Base-by-base conservation (phyloP, 1,140 invertebrate species). In the Amyelois transitella region DNA sequence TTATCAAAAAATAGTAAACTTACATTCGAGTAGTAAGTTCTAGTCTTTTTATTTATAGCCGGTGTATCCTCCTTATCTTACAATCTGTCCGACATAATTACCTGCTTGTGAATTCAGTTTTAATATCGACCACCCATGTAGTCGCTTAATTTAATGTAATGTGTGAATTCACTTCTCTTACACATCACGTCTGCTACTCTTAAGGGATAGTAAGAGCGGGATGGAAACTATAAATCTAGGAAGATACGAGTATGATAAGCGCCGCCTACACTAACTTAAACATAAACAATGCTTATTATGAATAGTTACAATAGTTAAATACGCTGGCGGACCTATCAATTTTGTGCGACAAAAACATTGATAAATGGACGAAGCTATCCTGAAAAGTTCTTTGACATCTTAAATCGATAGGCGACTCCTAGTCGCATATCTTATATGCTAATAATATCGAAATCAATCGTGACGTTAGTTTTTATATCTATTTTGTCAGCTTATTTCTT, bases 281-380 rank as follows among this genome's bases (percentile, higher is more conserved):
- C 49, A 54, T 28, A 43, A 18, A 60, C 61, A 69, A 69, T 62
- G 53, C 69, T 68, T 62, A 72, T 68, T 69, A 70, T 55, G 66
- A 66, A 72, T 69, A 77, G 74, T 75, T 81, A 75, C 62, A 60
- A 55, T 47, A 60, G 53, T 53, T 72, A 68, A 67, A 72, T 64
- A 60, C 32, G 54, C 61, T 52, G 68, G 64, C 63, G 66, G 63
- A 67, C 58, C 64, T 69, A 64, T 74, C 66, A 47, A 55, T 69
- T 72, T 57, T 66, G 38, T 48, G 69, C 63, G 71, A 81, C 76
- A 85, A 81, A 80, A 78, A 78, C 72, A 62, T 70, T 77, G 79
- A 82, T 85, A 69, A 77, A 81, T 81, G 76, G 62, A 64, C 48
- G 55, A 56, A 58, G 59, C 60, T 63, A 65, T 73, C 62, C 57